A percentile compares a stretch with the other conserved stretches of the same genome.
phyloP scores from a whole-genome alignment of 2,113 vertebrate genomes.

The Merops nubicus region DNA sequence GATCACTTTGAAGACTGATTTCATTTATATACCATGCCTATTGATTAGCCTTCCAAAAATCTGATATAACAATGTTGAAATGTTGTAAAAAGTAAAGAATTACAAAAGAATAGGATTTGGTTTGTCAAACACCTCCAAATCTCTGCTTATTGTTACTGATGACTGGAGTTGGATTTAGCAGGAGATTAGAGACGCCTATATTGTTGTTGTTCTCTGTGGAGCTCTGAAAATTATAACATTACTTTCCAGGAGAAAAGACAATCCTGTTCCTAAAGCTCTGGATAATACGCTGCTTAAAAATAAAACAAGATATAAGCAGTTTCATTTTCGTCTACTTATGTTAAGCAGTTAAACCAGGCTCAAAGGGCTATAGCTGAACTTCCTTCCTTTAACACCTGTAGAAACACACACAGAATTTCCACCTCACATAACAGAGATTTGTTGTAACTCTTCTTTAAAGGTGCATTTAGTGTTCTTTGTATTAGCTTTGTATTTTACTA shows the following conservation, averaged over 20 bases:
- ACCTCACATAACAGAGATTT: constrained; percentile 47
- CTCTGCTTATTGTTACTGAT: constrained; percentile 66
- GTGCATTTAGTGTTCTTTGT: constrained; percentile 55
- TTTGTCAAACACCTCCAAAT: constrained; percentile 56
- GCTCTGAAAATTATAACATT: constrained; percentile 76
- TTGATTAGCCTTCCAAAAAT: constrained; percentile 74
- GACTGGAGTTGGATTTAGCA: constrained; percentile 69
- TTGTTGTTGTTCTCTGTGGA: constrained; percentile 70
- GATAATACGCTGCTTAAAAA: constrained; percentile 71
- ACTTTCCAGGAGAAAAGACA: constrained; percentile 74
- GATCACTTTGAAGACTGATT: constrained; percentile 71
- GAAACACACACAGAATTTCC: constrained; percentile 65
- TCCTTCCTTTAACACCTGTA: constrained; percentile 65
- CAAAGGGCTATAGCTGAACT: constrained; percentile 66
- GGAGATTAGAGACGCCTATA: constrained; percentile 68
- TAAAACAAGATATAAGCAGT: constrained; percentile 73
- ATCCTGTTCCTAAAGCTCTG: constrained; percentile 73
- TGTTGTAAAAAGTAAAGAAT: constrained; percentile 67
- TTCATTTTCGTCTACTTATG: constrained; percentile 71
- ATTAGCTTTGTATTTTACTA: constrained; percentile 64
- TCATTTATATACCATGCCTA: constrained; percentile 53
- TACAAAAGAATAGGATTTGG: constrained; percentile 66
- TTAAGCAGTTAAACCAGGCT: constrained; percentile 70
- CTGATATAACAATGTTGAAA: constrained; percentile 60
- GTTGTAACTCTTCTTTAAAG: constrained; percentile 60